Evolutionary conservation across 2,113 vertebrate species (phyloP), one percentile per base, ranked within the genome.

Genomic region (Macroglossus sobrinus): DNA sequence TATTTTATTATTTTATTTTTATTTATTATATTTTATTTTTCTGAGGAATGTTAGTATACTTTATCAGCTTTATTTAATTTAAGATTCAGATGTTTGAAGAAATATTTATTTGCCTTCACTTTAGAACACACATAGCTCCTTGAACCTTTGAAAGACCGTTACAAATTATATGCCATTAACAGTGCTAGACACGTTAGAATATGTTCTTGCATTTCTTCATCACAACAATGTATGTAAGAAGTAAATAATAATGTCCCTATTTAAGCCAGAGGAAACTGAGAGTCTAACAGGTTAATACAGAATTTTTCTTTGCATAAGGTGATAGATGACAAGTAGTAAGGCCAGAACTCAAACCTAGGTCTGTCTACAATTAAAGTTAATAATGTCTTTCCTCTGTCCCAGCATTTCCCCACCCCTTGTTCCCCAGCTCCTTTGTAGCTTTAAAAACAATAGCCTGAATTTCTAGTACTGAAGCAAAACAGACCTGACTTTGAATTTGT

Each of bases 61-160:
- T 97, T 69, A 72, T 91, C 50, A 88, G 14, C 69, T 90, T 78
- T 72, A 76, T 66, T 91, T 87, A 53, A 96, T 84, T 82, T 95
- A 95, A 57, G 55, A 94, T 85, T 91, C 90, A 91, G 68, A 82
- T 89, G 45, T 93, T 82, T 74, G 50, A 24, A 92, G 74, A 93
- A 80, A 53, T 85, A 89, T 74, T 93, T 92, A 78, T 93, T 61
- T 89, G 47, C 40, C 15, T 91, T 93, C 40, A 53, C 33, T 66
- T 80, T 59, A 91, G 53, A 96, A 89, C 45, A 84, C 18, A 71
- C 61, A 89, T 4, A 87, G 47, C 26, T 87, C 53, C 24, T 10
- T 76, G 72, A 80, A 76, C n/a, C 15, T 95, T 81, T 95, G 76
- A 92, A 91, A 97, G n/a, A 91, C 38, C 21, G 16, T 68, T 50